Evolutionary conservation across 2,888 invertebrate species (phyloP).

Genomic region (Dorcus parallelipipedus): DNA sequence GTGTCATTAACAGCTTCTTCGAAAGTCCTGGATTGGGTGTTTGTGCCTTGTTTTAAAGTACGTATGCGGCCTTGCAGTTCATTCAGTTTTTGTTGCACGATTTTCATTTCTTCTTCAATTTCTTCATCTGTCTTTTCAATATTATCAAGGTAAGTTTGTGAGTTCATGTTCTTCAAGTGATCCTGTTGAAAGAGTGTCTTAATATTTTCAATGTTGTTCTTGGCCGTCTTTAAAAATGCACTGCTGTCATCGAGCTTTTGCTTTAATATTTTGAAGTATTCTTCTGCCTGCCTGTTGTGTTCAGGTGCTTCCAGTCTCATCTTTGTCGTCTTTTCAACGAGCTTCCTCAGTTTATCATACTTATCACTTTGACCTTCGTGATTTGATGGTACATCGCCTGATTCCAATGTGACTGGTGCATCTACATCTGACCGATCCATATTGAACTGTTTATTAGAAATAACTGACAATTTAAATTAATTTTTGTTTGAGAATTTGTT

Average conservation of each 20-base stretch:
- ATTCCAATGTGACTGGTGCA: too few relatives aligned
- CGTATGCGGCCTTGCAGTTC: constrained; percentile 22
- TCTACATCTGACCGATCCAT: too few relatives aligned
- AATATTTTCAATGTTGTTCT: constrained; percentile 42
- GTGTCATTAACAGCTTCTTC: constrained; percentile 24
- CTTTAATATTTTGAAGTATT: constrained; percentile 35
- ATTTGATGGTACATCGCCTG: too few relatives aligned
- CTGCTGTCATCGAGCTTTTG: constrained; percentile 37
- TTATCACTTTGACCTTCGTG: constrained; percentile 6
- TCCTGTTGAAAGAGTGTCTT: constrained; percentile 40
- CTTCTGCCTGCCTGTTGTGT: constrained; percentile 35
- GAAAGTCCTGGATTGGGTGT: constrained; percentile 16
- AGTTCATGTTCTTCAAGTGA: constrained; percentile 23
- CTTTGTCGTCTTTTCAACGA: constrained; percentile 39
- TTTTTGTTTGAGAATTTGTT: too few relatives aligned
- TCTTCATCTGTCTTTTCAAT: constrained; percentile 35
- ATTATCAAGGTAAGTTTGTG: constrained; percentile 21
- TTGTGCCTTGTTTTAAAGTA: constrained; percentile 17
- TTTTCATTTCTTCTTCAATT: constrained; percentile 39
- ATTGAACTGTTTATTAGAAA: neutral
- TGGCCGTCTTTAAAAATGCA: constrained; percentile 37
- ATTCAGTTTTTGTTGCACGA: constrained; percentile 30
- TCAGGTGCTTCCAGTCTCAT: constrained; percentile 36
- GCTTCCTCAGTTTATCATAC: constrained; percentile 26
- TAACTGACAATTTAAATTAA: neutral